Conservation (phyloP, 2,113 vertebrate genomes). For the Dinomys branickii region DNA sequence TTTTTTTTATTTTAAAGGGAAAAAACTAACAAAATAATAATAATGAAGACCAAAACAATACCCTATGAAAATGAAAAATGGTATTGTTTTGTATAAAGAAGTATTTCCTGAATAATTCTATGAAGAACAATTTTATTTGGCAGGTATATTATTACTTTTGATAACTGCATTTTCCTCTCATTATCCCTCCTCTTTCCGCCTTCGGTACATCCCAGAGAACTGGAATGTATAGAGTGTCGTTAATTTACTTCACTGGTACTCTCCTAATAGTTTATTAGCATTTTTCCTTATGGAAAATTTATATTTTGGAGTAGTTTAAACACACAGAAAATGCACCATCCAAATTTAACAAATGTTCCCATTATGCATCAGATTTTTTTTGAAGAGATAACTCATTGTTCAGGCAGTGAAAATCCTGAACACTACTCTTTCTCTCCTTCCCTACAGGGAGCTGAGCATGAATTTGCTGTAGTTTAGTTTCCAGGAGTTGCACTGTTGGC, state of each 20-base stretch:
- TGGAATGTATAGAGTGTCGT: not conserved
- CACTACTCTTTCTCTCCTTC: not conserved
- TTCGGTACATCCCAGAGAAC: slow-evolving; percentile 8
- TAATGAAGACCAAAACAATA: no score
- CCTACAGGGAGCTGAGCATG: not conserved
- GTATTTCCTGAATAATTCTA: not conserved
- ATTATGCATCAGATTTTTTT: not conserved
- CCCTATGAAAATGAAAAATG: no score
- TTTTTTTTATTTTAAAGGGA: no score
- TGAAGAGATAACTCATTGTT: not conserved
- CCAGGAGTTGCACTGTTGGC: not conserved
- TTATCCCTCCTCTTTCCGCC: not conserved
- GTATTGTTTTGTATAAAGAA: not conserved
- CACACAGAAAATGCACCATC: not conserved
- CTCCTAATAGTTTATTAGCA: not conserved
- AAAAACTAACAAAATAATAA: no score
- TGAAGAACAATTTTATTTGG: not conserved
- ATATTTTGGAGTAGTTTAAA: not conserved
- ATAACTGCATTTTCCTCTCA: not conserved
- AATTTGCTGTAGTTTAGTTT: not conserved
- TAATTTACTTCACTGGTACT: not conserved
- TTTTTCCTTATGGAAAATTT: not conserved
- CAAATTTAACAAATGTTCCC: not conserved
- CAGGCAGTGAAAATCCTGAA: not conserved
- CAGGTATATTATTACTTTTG: not conserved